Evolutionary conservation across 2,113 vertebrate species (phyloP).

Genomic region (Marcusenius ussheri): DNA sequence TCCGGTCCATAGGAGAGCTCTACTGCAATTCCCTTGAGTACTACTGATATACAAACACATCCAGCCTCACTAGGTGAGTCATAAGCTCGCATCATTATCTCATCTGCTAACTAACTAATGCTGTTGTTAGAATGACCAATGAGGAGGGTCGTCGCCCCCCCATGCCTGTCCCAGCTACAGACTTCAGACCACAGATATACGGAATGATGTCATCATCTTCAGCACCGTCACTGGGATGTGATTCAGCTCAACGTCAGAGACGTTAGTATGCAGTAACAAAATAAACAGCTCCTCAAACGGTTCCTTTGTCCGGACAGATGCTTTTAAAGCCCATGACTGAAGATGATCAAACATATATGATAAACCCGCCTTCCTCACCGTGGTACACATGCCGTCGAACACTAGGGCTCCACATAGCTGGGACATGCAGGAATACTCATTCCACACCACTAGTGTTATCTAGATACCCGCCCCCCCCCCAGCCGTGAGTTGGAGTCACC

Average conservation of each 20-base stretch:
- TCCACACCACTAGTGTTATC: background rate
- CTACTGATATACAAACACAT: background rate
- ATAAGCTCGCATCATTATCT: background rate
- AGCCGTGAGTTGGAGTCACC: background rate
- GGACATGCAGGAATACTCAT: background rate
- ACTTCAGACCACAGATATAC: conserved; percentile 43
- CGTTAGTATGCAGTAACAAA: conserved; percentile 38
- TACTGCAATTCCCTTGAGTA: background rate
- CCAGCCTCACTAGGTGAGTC: background rate
- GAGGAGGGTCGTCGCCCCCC: background rate
- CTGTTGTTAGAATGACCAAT: background rate
- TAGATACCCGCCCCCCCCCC: background rate
- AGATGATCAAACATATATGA: background rate
- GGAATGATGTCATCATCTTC: conserved; percentile 55
- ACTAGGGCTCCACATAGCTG: conserved; percentile 24
- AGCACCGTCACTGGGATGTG: background rate
- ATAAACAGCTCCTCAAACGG: background rate
- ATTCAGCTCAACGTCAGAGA: conserved; percentile 44
- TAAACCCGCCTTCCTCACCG: background rate
- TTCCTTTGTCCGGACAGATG: background rate
- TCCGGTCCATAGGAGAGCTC: background rate
- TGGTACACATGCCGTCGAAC: background rate
- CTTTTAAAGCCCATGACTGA: background rate
- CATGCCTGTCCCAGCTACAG: conserved; percentile 27
- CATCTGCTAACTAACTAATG: background rate